phyloP scores from a whole-genome alignment of 2,797 vertebrate genomes.

The Acrossocheilus wenchowensis region DNA sequence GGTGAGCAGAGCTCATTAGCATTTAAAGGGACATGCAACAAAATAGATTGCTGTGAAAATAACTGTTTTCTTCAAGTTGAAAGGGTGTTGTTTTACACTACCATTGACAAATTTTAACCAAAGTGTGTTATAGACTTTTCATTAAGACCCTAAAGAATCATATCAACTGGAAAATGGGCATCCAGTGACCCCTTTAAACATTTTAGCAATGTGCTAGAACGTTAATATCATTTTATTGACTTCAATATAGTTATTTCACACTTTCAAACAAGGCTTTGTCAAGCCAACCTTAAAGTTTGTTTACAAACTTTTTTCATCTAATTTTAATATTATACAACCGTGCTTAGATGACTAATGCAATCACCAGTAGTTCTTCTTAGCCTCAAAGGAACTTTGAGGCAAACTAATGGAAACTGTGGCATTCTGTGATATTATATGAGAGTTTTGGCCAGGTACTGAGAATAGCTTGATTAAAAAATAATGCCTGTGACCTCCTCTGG shows the following conservation, averaged over 20 bases:
- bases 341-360: constrained; percentile 24
- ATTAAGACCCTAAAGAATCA: too few species aligned
- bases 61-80: too few species aligned
- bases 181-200: neutral
- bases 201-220: neutral
- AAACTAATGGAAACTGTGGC: constrained; percentile 31
- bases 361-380: constrained; percentile 4
- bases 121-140: too few species aligned
- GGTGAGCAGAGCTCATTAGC: too few species aligned
- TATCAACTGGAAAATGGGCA: too few species aligned
- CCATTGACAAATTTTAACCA: too few species aligned
- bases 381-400: constrained; percentile 11
- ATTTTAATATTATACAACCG: neutral
- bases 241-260: neutral
- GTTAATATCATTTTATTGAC: neutral
- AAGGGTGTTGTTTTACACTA: too few species aligned
- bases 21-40: too few species aligned
- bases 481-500: neutral
- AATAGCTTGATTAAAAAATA: constrained; percentile 29
- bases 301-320: neutral
- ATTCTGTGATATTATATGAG: constrained; percentile 11
- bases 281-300: neutral
- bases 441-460: constrained; percentile 8
- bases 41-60: too few species aligned
- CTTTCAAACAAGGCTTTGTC: neutral